Conservation (phyloP, 2,113 vertebrate genomes). For the Pontoporia blainvillei region DNA sequence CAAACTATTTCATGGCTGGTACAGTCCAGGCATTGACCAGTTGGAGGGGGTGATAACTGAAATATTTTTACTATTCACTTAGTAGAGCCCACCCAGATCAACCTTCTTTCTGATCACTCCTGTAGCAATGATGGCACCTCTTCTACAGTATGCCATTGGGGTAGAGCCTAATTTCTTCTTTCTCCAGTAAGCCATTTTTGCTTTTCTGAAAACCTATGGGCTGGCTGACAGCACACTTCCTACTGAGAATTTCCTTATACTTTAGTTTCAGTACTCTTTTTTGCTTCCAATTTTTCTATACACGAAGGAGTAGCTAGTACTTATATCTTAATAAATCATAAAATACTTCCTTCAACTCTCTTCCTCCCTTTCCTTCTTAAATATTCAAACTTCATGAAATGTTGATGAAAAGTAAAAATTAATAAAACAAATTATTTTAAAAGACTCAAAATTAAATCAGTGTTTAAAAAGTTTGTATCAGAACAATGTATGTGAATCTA, state of each 20-base stretch:
- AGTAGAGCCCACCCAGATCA: background rate
- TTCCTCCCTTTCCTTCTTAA: background rate
- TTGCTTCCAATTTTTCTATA: background rate
- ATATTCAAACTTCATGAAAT: background rate
- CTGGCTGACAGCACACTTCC: background rate
- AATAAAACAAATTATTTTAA: background rate
- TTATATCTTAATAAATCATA: background rate
- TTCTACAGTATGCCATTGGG: background rate
- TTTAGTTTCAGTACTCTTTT: background rate
- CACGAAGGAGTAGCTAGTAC: background rate
- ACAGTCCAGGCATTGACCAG: no score
- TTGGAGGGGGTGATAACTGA: background rate
- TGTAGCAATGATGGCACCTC: background rate
- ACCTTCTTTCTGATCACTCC: background rate
- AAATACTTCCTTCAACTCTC: background rate
- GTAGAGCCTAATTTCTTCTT: background rate
- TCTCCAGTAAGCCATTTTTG: background rate
- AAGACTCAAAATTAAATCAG: background rate
- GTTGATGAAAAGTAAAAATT: constrained; percentile 4
- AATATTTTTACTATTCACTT: background rate
- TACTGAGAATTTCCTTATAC: background rate
- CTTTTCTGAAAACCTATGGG: background rate
- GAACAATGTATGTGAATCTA: background rate
- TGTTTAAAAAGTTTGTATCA: background rate
- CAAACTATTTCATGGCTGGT: background rate